Base-by-base conservation (phyloP, 2,888 invertebrate genomes). In the Blera fallax region DNA sequence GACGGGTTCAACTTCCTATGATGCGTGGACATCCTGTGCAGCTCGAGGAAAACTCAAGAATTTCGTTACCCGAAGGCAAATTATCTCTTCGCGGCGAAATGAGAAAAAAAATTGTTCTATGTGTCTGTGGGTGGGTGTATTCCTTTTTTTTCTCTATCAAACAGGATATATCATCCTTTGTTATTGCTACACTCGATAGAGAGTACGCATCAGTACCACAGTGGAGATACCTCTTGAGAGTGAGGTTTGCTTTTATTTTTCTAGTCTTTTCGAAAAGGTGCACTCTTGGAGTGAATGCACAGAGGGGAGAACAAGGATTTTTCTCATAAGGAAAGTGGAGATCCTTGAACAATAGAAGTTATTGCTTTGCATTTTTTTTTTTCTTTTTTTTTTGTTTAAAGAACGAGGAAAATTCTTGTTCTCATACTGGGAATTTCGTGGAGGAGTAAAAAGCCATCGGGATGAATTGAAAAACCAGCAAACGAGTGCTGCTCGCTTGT, bases 1-100 rank as follows among this genome's bases (percentile, higher is more conserved):
- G 3, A 21, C 32, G 0, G n/a, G 34, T 21, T 32, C 32, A 64
- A n/a, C 8, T 24, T 3, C 48, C 10, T 48, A 8, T n/a, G 32
- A 34, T 65, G 50, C 48, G 48, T 45, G 56, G 18, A 14, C 56
- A 45, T 45, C 16, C 16, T 54, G n/a, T 29, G 34, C 37, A 43
- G 37, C 24, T 52, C 2, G 24, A 50, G n/a, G 43, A 52, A 29
- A 29, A 27, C 60, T 69, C 40, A 24, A 54, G 78, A 54, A 74
- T 79, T 70, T 79, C 69, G n/a, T 45, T 80, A 65, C 84, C 84
- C 70, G 16, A 70, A 62, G 80, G 85, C 72, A 77, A 85, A 85
- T 85, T 72, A 76, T 80, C 76, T 27, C 43, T 72, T 67, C 45
- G 24, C 73, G 62, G 62, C 27, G 40, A 67, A 64, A 56, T 45